Conservation (phyloP, 2,888 invertebrate genomes). For the Encarsia formosa region DNA sequence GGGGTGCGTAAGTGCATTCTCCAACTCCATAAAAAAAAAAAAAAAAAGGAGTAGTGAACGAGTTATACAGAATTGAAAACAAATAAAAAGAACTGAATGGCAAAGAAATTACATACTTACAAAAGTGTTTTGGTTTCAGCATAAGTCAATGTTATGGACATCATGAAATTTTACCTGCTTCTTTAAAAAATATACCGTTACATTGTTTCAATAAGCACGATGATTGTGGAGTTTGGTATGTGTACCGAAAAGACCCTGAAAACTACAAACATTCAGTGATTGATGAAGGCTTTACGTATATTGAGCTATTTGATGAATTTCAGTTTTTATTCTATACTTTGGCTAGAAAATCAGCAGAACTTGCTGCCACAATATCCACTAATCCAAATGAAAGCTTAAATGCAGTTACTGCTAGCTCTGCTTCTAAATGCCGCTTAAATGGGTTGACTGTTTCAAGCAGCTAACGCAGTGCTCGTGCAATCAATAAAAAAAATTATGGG, state of each 20-base stretch:
- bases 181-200: constrained; percentile 26
- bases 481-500: too few species aligned
- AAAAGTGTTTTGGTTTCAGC: constrained; percentile 25
- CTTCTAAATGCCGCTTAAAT: too few species aligned
- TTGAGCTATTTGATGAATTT: too few species aligned
- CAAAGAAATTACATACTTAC: constrained; percentile 19
- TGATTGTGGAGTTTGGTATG: constrained; percentile 28
- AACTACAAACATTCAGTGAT: constrained; percentile 28
- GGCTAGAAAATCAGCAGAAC: not conserved
- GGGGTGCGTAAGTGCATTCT: too few species aligned
- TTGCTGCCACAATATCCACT: too few species aligned
- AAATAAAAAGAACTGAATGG: constrained; percentile 24
- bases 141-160: constrained; percentile 24
- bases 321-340: constrained; percentile 18
- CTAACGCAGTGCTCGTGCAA: too few species aligned
- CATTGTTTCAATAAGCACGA: constrained; percentile 27
- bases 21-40: too few species aligned
- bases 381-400: too few species aligned
- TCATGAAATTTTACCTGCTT: constrained; percentile 13
- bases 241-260: constrained; percentile 11
- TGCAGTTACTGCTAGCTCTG: too few species aligned
- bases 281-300: too few species aligned
- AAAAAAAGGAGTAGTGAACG: not conserved
- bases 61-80: constrained; percentile 20
- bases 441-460: too few species aligned